A percentile compares a stretch with the other conserved stretches of the same genome.
Evolutionary conservation across 2,797 vertebrate species (phyloP).

Genomic region (Crax fasciolata): DNA sequence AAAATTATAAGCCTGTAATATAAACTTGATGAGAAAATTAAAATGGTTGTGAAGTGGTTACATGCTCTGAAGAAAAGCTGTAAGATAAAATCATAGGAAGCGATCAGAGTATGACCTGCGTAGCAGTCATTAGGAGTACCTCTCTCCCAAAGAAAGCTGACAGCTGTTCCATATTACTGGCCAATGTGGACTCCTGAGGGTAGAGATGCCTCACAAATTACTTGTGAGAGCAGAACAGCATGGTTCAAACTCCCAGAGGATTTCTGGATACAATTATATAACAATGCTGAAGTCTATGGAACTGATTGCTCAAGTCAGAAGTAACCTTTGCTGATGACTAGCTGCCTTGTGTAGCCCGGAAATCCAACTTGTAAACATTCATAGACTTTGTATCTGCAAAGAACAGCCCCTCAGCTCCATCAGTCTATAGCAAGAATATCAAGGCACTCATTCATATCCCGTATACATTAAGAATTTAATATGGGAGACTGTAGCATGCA

Average conservation of each 20-base stretch:
- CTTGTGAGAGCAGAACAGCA: conserved; percentile 16
- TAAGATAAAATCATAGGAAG: not conserved
- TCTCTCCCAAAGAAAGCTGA: not conserved
- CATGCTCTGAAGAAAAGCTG: not conserved
- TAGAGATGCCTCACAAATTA: conserved; percentile 35
- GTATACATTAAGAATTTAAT: not conserved
- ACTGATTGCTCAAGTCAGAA: conserved; percentile 38
- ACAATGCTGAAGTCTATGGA: conserved; percentile 41
- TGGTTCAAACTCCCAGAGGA: conserved; percentile 15
- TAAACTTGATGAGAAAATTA: not conserved
- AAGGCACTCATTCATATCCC: not conserved
- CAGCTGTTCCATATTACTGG: conserved; percentile 38
- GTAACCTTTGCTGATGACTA: conserved; percentile 38
- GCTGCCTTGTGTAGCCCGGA: not conserved
- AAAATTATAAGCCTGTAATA: not conserved
- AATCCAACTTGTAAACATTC: conserved; percentile 33
- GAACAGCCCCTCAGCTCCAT: not conserved
- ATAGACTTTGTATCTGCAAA: not conserved
- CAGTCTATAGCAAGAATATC: not conserved
- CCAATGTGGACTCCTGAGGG: not conserved
- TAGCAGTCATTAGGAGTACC: not conserved
- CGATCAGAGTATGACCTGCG: not conserved
- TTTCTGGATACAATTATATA: conserved; percentile 52
- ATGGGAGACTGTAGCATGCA: not conserved
- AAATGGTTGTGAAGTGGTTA: not conserved